Evolutionary conservation across 1,140 invertebrate genomes (phyloP).

Genomic region (Pantala flavescens): DNA sequence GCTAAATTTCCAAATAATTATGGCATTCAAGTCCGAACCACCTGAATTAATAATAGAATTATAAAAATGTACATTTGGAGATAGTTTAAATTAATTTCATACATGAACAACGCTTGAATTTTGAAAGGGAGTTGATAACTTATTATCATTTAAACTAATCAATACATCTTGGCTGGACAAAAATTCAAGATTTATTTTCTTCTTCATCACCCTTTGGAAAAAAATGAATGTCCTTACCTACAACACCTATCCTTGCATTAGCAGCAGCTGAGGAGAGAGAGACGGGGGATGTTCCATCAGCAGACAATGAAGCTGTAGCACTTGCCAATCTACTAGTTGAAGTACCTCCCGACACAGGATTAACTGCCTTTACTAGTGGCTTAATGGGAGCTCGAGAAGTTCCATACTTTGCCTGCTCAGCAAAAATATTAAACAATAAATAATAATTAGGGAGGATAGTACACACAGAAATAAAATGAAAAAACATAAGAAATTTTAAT

Average conservation of each 20-base stretch:
- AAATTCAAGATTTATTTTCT: no score
- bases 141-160: no score
- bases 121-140: no score
- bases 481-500: not conserved
- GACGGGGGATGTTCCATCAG: not conserved
- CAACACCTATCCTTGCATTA: not conserved
- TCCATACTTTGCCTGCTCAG: constrained; percentile 20
- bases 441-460: not conserved
- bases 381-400: constrained; percentile 17
- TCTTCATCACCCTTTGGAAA: no score
- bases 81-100: no score
- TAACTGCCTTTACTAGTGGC: constrained; percentile 15
- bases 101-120: no score
- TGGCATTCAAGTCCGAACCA: no score
- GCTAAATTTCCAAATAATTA: no score
- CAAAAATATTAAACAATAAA: not conserved
- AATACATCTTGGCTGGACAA: no score
- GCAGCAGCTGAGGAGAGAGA: not conserved
- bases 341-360: not conserved
- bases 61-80: no score
- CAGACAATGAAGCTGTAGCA: not conserved
- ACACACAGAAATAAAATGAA: not conserved
- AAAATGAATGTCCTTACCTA: not conserved
- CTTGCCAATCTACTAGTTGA: not conserved
- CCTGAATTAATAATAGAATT: no score